Percentiles rank a stretch among this genome's conserved stretches.
phyloP scores from a whole-genome alignment of 2,888 invertebrate species.

The Eurois occulta region DNA sequence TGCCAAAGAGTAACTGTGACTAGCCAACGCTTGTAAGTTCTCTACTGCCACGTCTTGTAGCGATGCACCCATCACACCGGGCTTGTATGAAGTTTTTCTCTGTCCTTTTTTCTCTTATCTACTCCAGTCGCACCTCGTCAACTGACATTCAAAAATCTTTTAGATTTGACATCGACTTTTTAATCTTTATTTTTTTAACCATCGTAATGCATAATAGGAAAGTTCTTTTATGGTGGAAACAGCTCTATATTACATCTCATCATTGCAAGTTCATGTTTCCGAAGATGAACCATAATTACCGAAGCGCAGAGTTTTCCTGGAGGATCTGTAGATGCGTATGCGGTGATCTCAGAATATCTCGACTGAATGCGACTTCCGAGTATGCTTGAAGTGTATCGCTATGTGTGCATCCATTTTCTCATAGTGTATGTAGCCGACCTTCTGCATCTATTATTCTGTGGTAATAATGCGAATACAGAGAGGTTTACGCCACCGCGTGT shows the following conservation, averaged over 20 bases:
- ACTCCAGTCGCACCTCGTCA: not conserved
- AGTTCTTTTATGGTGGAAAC: not conserved
- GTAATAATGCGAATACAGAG: constrained; percentile 73
- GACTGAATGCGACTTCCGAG: not conserved
- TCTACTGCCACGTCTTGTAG: not conserved
- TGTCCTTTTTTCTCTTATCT: no score
- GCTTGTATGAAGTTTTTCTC: not conserved
- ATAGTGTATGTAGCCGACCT: not conserved
- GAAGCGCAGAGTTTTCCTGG: not conserved
- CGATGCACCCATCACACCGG: not conserved
- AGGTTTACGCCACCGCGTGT: constrained; percentile 77
- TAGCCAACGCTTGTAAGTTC: not conserved
- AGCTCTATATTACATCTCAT: not conserved
- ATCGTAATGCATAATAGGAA: not conserved
- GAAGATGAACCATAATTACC: not conserved
- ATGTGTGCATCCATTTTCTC: not conserved
- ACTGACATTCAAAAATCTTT: not conserved
- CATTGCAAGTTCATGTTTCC: not conserved
- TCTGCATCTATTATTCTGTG: constrained; percentile 1
- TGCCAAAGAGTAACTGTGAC: not conserved
- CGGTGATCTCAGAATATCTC: not conserved
- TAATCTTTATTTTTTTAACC: not conserved
- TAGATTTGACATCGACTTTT: not conserved
- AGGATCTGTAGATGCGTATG: not conserved
- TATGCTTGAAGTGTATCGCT: not conserved